phyloP scores from a whole-genome alignment of 2,797 vertebrate species.

The Nothura maculosa region DNA sequence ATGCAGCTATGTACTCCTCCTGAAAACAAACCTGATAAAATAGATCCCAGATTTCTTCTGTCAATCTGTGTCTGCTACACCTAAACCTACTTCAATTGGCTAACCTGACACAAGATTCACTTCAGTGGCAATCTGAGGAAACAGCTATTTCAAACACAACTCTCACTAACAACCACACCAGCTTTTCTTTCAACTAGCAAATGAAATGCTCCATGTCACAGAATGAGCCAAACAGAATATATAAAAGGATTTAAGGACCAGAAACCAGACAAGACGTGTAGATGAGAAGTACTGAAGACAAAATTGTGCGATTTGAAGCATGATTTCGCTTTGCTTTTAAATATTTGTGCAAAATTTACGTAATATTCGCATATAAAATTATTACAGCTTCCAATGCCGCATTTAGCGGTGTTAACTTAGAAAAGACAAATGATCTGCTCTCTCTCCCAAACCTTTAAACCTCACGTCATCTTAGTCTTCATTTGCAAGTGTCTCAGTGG shows the following conservation, averaged over 20 bases:
- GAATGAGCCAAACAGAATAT: not conserved
- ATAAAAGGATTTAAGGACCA: not conserved
- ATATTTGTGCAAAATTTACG: slow-evolving; percentile 82
- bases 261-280: not conserved
- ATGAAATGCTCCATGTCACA: not conserved
- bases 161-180: not conserved
- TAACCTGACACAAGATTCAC: not conserved
- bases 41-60: not conserved
- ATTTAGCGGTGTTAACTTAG: slow-evolving; percentile 62
- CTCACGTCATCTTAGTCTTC: slow-evolving; percentile 80
- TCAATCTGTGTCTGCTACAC: not conserved
- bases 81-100: not conserved
- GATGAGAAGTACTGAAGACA: not conserved
- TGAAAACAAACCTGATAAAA: not conserved
- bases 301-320: slow-evolving; percentile 61
- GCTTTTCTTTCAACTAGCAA: not conserved
- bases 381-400: slow-evolving; percentile 58
- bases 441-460: slow-evolving; percentile 1
- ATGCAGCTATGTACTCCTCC: not conserved
- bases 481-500: slow-evolving; percentile 94
- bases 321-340: slow-evolving; percentile 68
- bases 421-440: slow-evolving; percentile 18
- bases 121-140: not conserved
- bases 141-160: not conserved
- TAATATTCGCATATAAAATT: slow-evolving; percentile 61